Percentiles rank a stretch among this genome's conserved stretches.
Evolutionary conservation across 2,888 invertebrate genomes (phyloP).

Genomic region (Phortica okadai): DNA sequence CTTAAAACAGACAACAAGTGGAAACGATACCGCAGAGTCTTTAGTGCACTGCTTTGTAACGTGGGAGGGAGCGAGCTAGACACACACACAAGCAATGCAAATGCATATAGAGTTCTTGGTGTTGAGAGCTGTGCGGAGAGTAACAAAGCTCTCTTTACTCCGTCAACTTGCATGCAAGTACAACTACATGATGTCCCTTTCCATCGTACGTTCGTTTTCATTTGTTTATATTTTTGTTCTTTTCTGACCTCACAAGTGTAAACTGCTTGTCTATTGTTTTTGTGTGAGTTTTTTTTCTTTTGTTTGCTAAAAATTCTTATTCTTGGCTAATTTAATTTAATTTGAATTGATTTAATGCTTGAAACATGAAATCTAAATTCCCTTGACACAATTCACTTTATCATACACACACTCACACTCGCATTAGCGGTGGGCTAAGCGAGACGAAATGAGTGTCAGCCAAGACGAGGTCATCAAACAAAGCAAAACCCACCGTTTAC

Average conservation of each 20-base stretch:
- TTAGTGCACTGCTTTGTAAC: no score
- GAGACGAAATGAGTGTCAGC: not conserved
- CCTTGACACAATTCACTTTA: slow-evolving; percentile 70
- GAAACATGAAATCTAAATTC: slow-evolving; percentile 47
- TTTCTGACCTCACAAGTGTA: not conserved
- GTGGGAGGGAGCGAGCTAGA: no score
- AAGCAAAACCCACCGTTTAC: not conserved
- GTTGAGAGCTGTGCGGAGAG: not conserved
- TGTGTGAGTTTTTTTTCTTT: not conserved
- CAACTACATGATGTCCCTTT: not conserved
- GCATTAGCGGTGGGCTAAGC: not conserved
- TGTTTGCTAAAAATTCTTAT: not conserved
- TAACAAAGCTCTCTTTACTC: no score
- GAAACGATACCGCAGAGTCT: not conserved
- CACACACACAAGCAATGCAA: not conserved
- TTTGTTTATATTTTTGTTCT: not conserved
- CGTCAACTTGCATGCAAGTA: no score
- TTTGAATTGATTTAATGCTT: slow-evolving; percentile 55
- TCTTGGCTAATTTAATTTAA: slow-evolving; percentile 58
- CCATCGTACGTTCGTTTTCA: not conserved
- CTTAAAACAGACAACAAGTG: slow-evolving; percentile 6
- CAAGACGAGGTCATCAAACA: not conserved
- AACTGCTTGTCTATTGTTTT: slow-evolving; percentile 7
- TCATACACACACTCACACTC: slow-evolving; percentile 11
- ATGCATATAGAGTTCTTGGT: not conserved